Base-by-base conservation (phyloP, 2,797 vertebrate genomes). In the Lophius americanus region DNA sequence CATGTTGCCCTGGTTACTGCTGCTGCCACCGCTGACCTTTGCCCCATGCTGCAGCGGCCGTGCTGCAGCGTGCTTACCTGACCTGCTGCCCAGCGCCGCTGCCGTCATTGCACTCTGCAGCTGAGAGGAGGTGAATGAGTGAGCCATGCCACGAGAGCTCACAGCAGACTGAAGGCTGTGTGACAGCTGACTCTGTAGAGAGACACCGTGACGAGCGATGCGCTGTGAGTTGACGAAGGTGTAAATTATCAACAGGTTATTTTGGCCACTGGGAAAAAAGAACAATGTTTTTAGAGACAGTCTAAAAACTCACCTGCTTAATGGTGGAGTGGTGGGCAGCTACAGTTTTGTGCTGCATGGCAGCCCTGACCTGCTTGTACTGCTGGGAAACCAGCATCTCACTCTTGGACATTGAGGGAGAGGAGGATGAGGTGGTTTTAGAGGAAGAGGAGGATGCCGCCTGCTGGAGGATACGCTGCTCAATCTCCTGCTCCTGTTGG, bases 401-500 rank as follows among this genome's bases (percentile, higher is more conserved):
- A 11, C 82, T 91, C 83, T 93, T 93, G 51, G 88, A 89, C 85
- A 91, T 43, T 0, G 89, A 89, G 5, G 85, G 68, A 60, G 92
- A 88, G n/a, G 86, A 86, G 52, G 91, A 87, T 0, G 90, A 88
- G 76, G 82, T 85, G 78, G 73, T 78, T 84, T 91, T 88, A 39
- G 89, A 46, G 11, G 88, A 86, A 39, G 92, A 80, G 39, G 53
- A 54, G 51, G 86, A 76, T 37, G 91, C 78, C 0, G 92, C 86
- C 85, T 99, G 97, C 72, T 98, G 96, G 67, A 98, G 91, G 86
- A 99, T 97, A 47, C 96, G 94, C 89, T 99, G 97, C 85, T 99
- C 97, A 0, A 99, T 98, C 93, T 99, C 98, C 89, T 99, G 96
- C 90, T 99, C 98, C 78, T 99, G 98, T 85, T 99, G 98, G 82